Evolutionary conservation across 2,113 vertebrate species (phyloP).

Genomic region (Rhabdornis inornatus): DNA sequence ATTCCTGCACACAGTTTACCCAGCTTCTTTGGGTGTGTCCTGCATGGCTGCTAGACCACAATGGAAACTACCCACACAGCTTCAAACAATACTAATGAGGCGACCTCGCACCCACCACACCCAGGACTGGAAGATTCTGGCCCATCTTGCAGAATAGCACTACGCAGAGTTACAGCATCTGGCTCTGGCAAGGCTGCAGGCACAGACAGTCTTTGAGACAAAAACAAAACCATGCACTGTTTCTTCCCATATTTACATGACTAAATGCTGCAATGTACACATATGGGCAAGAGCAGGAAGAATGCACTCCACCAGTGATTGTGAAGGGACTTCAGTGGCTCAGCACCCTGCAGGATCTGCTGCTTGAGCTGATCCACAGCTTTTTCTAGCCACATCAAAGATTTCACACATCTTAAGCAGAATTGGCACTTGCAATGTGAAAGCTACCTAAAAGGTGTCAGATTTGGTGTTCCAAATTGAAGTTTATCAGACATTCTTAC

Average conservation of each 20-base stretch:
- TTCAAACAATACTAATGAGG: conserved; percentile 58
- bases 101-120: conserved; percentile 54
- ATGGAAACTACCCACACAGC: conserved; percentile 60
- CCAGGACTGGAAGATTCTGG: conserved; percentile 58
- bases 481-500: neutral
- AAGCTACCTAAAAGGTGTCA: conserved; percentile 28
- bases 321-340: neutral
- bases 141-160: conserved; percentile 28
- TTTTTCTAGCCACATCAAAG: conserved; percentile 7
- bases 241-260: conserved; percentile 36
- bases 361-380: neutral
- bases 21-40: conserved; percentile 46
- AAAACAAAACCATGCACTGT: conserved; percentile 47
- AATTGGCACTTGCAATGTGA: neutral
- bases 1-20: conserved; percentile 26
- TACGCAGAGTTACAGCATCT: conserved; percentile 44
- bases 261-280: neutral
- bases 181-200: conserved; percentile 55
- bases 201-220: conserved; percentile 41
- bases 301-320: neutral
- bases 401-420: conserved; percentile 25
- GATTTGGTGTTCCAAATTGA: neutral
- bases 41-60: conserved; percentile 56
- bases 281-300: neutral
- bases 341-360: neutral